Evolutionary conservation across 92 coral and sea anemone species (phyloP).

Genomic region (Nematostella vectensis): DNA sequence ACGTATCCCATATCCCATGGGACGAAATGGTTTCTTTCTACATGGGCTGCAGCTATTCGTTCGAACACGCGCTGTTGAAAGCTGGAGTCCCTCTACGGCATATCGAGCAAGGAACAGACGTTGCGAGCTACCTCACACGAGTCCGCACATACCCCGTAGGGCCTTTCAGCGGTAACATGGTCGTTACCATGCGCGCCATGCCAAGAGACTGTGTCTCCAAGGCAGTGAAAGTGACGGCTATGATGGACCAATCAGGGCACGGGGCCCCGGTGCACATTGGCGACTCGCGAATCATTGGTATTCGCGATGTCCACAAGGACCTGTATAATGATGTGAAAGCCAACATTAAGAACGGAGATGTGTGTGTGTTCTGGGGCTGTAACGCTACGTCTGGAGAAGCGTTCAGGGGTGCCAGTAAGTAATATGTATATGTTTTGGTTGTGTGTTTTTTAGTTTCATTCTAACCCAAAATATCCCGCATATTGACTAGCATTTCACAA

Average conservation of each 20-base stretch:
- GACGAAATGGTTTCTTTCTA: constrained; percentile 33
- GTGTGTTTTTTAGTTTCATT: too few relatives aligned
- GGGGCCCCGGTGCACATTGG: constrained; percentile 38
- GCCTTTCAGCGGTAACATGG: constrained; percentile 16
- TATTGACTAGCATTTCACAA: too few relatives aligned
- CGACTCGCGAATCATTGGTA: constrained; percentile 12
- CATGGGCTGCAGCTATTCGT: constrained; percentile 28
- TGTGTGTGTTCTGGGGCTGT: constrained; percentile 2
- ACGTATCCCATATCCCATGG: constrained; percentile 8
- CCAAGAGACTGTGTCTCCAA: constrained; percentile 1
- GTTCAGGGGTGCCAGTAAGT: neutral
- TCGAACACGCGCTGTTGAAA: constrained; percentile 13
- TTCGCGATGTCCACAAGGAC: constrained; percentile 7
- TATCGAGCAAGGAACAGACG: neutral
- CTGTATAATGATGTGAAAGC: neutral
- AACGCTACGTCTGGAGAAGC: constrained; percentile 2
- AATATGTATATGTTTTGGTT: too few relatives aligned
- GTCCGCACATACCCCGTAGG: constrained; percentile 8
- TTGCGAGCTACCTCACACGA: neutral
- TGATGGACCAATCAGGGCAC: constrained; percentile 11
- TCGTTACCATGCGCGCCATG: constrained; percentile 26
- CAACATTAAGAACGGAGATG: neutral
- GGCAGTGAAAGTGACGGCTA: constrained; percentile 13
- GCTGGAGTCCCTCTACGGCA: constrained; percentile 6
- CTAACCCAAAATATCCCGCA: too few relatives aligned